A percentile compares a stretch with the other conserved stretches of the same genome.
These are phyloP conservation scores for Florisuga fusca DNA, from an alignment of 2,797 vertebrate genomes.

Conservation along the genomic window DNA sequence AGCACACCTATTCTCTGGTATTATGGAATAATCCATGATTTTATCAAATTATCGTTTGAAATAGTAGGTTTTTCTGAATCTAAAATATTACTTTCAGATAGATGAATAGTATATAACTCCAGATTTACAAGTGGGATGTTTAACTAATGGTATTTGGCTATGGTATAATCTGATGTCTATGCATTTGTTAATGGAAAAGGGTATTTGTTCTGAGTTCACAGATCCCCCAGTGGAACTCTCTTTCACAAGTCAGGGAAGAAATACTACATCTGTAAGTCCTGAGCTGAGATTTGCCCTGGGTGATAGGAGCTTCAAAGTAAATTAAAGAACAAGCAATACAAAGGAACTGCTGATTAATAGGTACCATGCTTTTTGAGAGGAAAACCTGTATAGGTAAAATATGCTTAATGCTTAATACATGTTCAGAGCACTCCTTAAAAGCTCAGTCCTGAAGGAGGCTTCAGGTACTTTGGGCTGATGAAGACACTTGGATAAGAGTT, in stretches of 20 bases:
- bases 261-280: background rate
- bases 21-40: background rate
- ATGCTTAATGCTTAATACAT: background rate
- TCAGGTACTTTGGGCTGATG: background rate
- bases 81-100: background rate
- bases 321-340: background rate
- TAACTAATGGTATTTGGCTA: background rate
- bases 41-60: background rate
- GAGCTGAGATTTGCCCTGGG: background rate
- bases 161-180: background rate
- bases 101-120: background rate
- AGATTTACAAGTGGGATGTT: background rate
- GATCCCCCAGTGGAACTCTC: background rate
- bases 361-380: background rate
- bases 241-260: background rate
- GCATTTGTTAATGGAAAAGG: background rate
- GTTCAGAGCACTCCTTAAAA: background rate
- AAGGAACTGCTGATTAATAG: background rate
- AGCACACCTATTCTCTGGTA: background rate
- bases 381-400: background rate
- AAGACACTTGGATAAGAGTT: background rate
- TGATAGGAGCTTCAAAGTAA: background rate
- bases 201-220: background rate
- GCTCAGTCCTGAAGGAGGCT: background rate
- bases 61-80: background rate